Conservation (phyloP, 2,888 invertebrate species). For the Antheraea yamamai region DNA sequence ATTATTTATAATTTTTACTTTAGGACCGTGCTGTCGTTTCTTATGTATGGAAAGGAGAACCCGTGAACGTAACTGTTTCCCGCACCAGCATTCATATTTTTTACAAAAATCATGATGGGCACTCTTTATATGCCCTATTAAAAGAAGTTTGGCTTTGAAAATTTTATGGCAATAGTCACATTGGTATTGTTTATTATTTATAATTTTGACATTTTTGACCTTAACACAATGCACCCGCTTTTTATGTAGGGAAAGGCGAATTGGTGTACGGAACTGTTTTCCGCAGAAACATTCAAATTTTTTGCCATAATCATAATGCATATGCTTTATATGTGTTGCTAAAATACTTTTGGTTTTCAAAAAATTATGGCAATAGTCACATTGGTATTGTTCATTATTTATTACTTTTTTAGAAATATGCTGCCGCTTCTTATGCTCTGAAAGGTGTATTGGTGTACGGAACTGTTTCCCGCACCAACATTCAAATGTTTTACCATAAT, state of each 20-base stretch:
- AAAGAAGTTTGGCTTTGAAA: no score
- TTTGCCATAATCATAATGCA: neutral
- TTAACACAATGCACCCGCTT: neutral
- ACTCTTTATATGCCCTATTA: no score
- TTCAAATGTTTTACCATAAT: neutral
- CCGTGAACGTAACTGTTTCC: no score
- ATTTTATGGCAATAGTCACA: no score
- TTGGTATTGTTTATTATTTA: no score
- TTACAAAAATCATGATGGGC: no score
- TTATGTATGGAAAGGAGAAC: no score
- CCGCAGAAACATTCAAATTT: neutral
- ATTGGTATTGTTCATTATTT: neutral
- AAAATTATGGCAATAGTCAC: neutral
- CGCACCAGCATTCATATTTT: no score
- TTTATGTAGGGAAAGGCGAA: neutral
- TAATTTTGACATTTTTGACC: no score
- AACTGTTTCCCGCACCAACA: slow-evolving; percentile 3
- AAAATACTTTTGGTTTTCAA: neutral
- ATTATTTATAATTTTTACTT: no score
- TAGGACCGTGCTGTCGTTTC: no score
- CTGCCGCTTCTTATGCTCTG: neutral
- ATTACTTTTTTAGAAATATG: neutral
- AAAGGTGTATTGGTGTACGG: neutral
- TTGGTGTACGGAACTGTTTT: neutral
- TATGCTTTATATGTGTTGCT: neutral